Percentiles rank a stretch among this genome's conserved stretches.
phyloP scores from a whole-genome alignment of 2,888 invertebrate genomes.

The Caenorhabditis wallacei region DNA sequence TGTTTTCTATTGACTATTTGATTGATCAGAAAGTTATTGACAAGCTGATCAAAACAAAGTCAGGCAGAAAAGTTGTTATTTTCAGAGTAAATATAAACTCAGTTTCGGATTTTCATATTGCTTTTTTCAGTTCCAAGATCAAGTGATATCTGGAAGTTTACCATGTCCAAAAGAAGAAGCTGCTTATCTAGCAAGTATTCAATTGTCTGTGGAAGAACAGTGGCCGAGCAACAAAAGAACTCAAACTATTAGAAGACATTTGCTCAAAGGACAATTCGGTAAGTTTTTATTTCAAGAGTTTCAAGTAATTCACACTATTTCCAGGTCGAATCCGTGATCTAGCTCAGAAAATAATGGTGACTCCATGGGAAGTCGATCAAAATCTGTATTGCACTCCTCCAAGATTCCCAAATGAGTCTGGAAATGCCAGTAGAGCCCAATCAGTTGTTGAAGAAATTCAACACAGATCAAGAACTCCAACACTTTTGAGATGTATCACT shows the following conservation, averaged over 20 bases:
- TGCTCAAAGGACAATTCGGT: conserved; percentile 83
- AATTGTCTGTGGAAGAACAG: conserved; percentile 86
- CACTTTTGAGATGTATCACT: conserved; percentile 77
- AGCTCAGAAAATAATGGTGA: conserved; percentile 83
- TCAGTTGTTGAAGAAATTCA: conserved; percentile 68
- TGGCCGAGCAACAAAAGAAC: conserved; percentile 84
- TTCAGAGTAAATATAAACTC: conserved; percentile 27
- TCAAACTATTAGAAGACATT: conserved; percentile 82
- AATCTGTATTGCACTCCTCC: conserved; percentile 81
- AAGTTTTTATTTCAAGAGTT: background rate
- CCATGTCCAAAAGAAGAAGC: conserved; percentile 87
- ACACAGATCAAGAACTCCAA: conserved; percentile 69
- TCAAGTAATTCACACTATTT: background rate
- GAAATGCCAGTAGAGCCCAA: conserved; percentile 59
- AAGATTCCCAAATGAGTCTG: conserved; percentile 65
- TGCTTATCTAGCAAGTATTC: conserved; percentile 87
- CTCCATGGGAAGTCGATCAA: conserved; percentile 83
- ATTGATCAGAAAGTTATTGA: conserved; percentile 37
- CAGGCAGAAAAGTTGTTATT: conserved; percentile 39
- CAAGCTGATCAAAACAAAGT: conserved; percentile 41
- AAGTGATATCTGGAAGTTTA: conserved; percentile 86
- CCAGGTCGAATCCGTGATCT: conserved; percentile 81
- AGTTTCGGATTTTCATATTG: conserved; percentile 65
- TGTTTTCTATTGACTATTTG: conserved; percentile 37
- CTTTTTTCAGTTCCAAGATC: conserved; percentile 86